Percentiles rank a stretch among this genome's conserved stretches.
Evolutionary conservation across 2,113 vertebrate species (phyloP).

Genomic region (Ophthalmolycus amberensis): DNA sequence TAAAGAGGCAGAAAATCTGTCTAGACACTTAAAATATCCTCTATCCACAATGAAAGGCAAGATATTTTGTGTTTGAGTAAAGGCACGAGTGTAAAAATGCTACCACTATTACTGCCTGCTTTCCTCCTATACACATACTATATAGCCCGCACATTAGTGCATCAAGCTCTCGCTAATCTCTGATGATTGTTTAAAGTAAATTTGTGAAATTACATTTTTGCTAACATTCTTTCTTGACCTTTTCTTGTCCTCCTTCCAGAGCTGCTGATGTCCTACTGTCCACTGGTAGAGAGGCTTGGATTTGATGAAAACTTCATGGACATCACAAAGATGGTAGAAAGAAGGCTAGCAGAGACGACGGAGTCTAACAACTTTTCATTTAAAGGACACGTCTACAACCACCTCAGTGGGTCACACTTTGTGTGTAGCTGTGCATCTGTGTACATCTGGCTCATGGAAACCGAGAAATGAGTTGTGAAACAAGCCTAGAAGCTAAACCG

Average conservation of each 20-base stretch:
- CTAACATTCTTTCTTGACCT: constrained; percentile 27
- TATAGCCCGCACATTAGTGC: neutral
- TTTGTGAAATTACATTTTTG: neutral
- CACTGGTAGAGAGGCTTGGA: constrained; percentile 90
- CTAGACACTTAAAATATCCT: neutral
- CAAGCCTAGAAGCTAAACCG: neutral
- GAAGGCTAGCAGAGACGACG: constrained; percentile 67
- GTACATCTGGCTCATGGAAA: constrained; percentile 53
- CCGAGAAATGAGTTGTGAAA: constrained; percentile 52
- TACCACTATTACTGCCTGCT: neutral
- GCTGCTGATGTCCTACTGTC: constrained; percentile 88
- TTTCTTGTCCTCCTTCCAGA: constrained; percentile 75
- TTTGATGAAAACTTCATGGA: constrained; percentile 96
- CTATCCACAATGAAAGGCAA: neutral
- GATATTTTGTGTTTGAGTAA: neutral
- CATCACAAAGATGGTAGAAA: constrained; percentile 87
- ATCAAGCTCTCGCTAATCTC: neutral
- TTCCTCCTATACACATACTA: neutral
- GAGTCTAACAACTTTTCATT: constrained; percentile 61
- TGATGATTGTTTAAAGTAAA: neutral
- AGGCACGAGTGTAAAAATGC: neutral
- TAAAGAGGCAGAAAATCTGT: neutral
- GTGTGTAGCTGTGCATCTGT: constrained; percentile 32
- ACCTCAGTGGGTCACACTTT: constrained; percentile 77
- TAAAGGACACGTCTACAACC: constrained; percentile 86